A percentile compares a stretch with the other conserved stretches of the same genome.
These are phyloP conservation scores for Petrolisthes cinctipes DNA, from an alignment of 2,888 invertebrate species.

Conservation along the genomic window DNA sequence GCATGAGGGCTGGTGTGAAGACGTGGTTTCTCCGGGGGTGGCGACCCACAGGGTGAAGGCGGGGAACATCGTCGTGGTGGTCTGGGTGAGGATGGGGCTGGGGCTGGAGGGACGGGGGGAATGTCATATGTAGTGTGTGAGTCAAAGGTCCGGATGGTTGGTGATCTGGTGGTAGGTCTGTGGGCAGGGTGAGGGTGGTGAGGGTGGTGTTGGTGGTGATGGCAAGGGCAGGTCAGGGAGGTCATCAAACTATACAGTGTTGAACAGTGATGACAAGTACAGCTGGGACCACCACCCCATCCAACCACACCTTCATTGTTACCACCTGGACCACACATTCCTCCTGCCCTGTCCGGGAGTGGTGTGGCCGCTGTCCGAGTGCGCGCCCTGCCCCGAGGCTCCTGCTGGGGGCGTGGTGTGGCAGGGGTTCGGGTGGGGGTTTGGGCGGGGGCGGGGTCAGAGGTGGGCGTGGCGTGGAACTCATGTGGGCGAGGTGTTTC, in stretches of 20 bases:
- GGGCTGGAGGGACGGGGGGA: background rate
- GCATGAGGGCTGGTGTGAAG: constrained; percentile 21
- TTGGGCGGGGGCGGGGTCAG: constrained; percentile 10
- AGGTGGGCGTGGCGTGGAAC: constrained; percentile 46
- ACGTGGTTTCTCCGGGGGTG: constrained; percentile 4
- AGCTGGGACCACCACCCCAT: constrained; percentile 16
- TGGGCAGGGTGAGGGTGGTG: background rate
- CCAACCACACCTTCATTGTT: background rate
- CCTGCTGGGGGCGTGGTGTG: background rate
- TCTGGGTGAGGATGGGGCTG: constrained; percentile 35
- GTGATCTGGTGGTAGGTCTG: constrained; percentile 28
- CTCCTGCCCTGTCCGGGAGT: background rate
- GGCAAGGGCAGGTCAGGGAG: constrained; percentile 27
- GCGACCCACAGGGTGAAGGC: constrained; percentile 13
- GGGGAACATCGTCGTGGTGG: background rate
- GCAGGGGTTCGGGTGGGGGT: constrained; percentile 3
- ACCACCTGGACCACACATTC: constrained; percentile 25
- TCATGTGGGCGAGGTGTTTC: constrained; percentile 49
- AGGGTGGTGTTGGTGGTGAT: constrained; percentile 26
- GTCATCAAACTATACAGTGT: constrained; percentile 53
- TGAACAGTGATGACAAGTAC: constrained; percentile 60
- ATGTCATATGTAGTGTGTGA: constrained; percentile 55
- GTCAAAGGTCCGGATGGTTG: constrained; percentile 58
- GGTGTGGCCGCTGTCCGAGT: background rate
- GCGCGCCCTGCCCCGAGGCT: constrained; percentile 32